These are phyloP conservation scores for Baronia brevicornis DNA, from an alignment of 2,888 invertebrate genomes.

Conservation along the genomic window DNA sequence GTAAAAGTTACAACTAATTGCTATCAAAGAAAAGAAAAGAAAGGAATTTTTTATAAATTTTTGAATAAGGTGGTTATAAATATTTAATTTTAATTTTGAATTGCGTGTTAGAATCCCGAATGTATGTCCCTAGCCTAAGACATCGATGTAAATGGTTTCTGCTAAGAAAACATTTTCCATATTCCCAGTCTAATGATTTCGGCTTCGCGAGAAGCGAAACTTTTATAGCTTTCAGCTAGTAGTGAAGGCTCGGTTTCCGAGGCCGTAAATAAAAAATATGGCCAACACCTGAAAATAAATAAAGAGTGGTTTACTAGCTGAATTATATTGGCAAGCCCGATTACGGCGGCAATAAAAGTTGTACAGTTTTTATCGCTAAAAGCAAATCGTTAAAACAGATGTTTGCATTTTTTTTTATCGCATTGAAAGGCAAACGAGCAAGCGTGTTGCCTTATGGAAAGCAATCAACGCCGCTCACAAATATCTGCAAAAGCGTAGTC, in stretches of 20 bases:
- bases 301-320: conserved; percentile 12
- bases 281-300: conserved; percentile 16
- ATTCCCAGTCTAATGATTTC: conserved; percentile 9
- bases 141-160: conserved; percentile 1
- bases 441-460: too few relatives aligned
- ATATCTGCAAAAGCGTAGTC: too few relatives aligned
- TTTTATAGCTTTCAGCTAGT: conserved; percentile 14
- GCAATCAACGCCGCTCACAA: too few relatives aligned
- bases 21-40: too few relatives aligned
- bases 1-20: too few relatives aligned
- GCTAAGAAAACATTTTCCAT: not conserved
- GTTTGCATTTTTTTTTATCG: too few relatives aligned
- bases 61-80: too few relatives aligned
- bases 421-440: too few relatives aligned
- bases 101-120: too few relatives aligned
- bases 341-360: conserved; percentile 12
- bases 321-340: conserved; percentile 14
- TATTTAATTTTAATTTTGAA: too few relatives aligned
- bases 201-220: conserved; percentile 12
- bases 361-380: conserved; percentile 13
- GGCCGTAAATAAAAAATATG: conserved; percentile 16
- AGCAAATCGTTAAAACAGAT: conserved; percentile 11
- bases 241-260: conserved; percentile 8
- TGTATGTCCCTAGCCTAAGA: too few relatives aligned
- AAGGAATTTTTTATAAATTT: too few relatives aligned